phyloP scores from a whole-genome alignment of 1,140 invertebrate genomes.

The Tyrophagus putrescentiae region DNA sequence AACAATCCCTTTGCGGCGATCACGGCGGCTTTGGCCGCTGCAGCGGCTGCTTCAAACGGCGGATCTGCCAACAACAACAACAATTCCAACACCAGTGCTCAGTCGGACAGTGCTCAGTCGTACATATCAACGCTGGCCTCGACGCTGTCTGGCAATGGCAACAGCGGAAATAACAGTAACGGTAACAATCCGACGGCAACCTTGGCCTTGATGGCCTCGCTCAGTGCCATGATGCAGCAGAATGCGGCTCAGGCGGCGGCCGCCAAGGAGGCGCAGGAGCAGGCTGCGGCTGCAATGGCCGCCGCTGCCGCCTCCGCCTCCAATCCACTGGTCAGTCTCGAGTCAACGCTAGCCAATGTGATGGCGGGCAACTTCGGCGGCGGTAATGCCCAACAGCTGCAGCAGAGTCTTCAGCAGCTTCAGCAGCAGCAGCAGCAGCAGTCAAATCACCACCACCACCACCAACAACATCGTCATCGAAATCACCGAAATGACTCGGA shows the following conservation, averaged over 20 bases:
- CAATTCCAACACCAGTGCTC: not conserved
- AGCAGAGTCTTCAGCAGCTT: no score
- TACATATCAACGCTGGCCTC: slow-evolving; percentile 17
- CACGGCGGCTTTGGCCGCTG: not conserved
- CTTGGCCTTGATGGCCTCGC: slow-evolving; percentile 13
- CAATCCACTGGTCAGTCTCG: slow-evolving; percentile 13
- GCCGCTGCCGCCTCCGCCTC: not conserved
- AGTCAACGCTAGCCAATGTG: slow-evolving; percentile 2
- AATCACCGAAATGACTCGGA: no score
- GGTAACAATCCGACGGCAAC: slow-evolving; percentile 1
- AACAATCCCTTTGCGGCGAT: no score
- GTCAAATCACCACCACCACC: no score
- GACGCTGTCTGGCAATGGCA: no score
- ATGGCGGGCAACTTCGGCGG: not conserved
- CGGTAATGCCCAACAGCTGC: no score
- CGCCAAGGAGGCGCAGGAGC: not conserved
- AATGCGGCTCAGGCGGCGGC: not conserved
- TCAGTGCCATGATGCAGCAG: slow-evolving; percentile 16
- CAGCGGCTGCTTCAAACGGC: not conserved
- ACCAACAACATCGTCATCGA: no score
- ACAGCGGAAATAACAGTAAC: not conserved
- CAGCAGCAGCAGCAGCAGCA: no score
- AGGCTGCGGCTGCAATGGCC: not conserved
- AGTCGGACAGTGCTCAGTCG: not conserved
- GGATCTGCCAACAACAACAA: not conserved